Base-by-base conservation (phyloP, 2,797 vertebrate species). In the Pipistrellus pipistrellus region DNA sequence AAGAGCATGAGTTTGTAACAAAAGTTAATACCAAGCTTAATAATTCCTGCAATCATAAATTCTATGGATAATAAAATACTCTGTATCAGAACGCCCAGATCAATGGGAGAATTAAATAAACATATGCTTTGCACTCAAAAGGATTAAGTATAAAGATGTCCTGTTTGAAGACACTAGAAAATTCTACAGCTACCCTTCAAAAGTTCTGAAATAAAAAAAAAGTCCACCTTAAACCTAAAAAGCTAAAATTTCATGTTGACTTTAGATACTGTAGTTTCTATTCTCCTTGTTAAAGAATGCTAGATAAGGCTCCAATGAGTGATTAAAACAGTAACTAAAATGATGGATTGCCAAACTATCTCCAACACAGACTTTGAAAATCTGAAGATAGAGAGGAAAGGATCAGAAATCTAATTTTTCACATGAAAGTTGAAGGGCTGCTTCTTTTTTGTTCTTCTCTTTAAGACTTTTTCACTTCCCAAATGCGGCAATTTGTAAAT, bases 371-470 rank as follows among this genome's bases (percentile, higher is more conserved):
- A 94, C n/a, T 87, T 1, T 55, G 55, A 93, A 94, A 96, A 93
- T 93, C 27, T 92, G 75, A 44, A 44, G 44, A 44, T 1, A 59
- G 32, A 85, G 0, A 86, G 44, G 25, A 88, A 93, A 93, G 51
- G 51, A 94, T 71, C 57, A 75, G 85, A 95, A 92, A 96, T 85
- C 23, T n/a, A 96, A 76, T 93, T 92, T 95, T 69, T 73, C 88
- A 87, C 55, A 87, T 44, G 8, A 64, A 89, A 81, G 44, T 68
- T 85, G 41, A 96, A 85, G 23, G 2, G 72, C 1, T 85, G 23
- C 35, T 68, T 78, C 48, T 69, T 85, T 86, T 88, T 83, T 46
- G 17, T 35, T 73, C 9, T 82, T 25, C 44, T 44, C 44, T 44
- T 18, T 91, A 72, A n/a, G 30, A 84, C 78, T 96, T 91, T 91